Evolutionary conservation across 1,140 invertebrate species (phyloP), one percentile per base, ranked within the genome.

Genomic region (Drosophila burlai): DNA sequence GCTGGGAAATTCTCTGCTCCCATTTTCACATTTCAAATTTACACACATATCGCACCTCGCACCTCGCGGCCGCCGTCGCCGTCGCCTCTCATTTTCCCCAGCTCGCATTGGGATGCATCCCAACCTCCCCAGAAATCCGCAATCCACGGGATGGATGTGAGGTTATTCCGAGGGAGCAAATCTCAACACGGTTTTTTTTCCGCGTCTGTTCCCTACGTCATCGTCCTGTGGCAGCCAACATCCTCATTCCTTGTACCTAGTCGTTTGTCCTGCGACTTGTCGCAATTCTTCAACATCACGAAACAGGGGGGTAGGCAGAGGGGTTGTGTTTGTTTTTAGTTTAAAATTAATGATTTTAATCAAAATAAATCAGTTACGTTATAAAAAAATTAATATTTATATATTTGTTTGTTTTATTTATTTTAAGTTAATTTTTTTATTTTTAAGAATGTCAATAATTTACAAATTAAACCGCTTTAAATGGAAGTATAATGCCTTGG

Each of bases 111-210:
- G 52, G 52, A 61, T 73, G 69, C 69, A 73, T 73, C 69, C 45
- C 45, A 68, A 38, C 46, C 46, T 66, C 29, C 45, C 24, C 45
- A 34, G 45, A 64, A 65, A 65, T 67, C 36, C 13, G 45, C 65
- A 67, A 65, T 54, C 50, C 64, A 21, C 9, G 34, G 21, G 63
- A 67, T 43, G 57, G 57, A 43, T 63, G 65, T 60, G 81, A 66
- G 67, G 68, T 58, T 60, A 83, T 86, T 69, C 46, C 58, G 31
- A 71, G 69, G 69, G 54, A 73, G 21, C 52, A 87, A 87, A 84
- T 87, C 83, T 75, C 81, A 89, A 79, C 83, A 83, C 80, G 76
- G 66, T 86, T 81, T 78, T 77, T 73, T 63, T 52, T 31, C 29
- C 29, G n/a, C 49, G 13, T 29, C 36, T 18, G 21, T 55, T 47